Conservation (phyloP, 1,140 invertebrate species). For the Myzus persicae region DNA sequence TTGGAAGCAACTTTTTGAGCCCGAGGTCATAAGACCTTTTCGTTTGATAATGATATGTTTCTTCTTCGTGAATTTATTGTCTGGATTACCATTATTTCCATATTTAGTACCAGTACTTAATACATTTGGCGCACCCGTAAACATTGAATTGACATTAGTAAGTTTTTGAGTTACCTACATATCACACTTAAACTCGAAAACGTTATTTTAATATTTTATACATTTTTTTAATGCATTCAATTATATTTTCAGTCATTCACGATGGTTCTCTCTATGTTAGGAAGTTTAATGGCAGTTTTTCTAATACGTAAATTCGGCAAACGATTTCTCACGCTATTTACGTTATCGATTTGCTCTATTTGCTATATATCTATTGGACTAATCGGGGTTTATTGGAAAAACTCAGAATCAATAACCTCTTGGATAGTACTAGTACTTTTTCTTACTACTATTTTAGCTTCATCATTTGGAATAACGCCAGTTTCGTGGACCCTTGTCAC, state of each 20-base stretch:
- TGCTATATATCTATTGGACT: not conserved
- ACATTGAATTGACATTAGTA: slow-evolving; percentile 32
- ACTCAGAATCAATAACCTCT: not conserved
- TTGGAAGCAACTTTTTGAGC: slow-evolving; percentile 5
- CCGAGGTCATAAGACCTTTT: not conserved
- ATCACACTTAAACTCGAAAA: not conserved
- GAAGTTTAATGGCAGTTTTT: slow-evolving; percentile 31
- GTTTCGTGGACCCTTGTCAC: slow-evolving; percentile 58
- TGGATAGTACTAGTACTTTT: slow-evolving; percentile 10
- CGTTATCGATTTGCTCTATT: not conserved
- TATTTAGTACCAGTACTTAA: not conserved
- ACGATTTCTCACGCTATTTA: slow-evolving; percentile 7
- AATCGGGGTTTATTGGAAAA: not conserved
- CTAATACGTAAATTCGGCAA: not conserved
- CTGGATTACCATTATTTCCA: not conserved
- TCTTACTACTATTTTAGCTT: not conserved
- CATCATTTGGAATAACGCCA: slow-evolving; percentile 25
- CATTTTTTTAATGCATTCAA: not conserved
- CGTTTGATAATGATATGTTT: not conserved
- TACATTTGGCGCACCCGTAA: not conserved
- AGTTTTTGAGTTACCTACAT: not conserved
- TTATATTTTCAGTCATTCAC: not conserved
- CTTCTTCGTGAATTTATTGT: not conserved
- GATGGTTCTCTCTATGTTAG: not conserved
- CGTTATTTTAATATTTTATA: not conserved